Evolutionary conservation across 2,888 invertebrate species (phyloP), one percentile per base, ranked within the genome.

Genomic region (Melipona bicolor): DNA sequence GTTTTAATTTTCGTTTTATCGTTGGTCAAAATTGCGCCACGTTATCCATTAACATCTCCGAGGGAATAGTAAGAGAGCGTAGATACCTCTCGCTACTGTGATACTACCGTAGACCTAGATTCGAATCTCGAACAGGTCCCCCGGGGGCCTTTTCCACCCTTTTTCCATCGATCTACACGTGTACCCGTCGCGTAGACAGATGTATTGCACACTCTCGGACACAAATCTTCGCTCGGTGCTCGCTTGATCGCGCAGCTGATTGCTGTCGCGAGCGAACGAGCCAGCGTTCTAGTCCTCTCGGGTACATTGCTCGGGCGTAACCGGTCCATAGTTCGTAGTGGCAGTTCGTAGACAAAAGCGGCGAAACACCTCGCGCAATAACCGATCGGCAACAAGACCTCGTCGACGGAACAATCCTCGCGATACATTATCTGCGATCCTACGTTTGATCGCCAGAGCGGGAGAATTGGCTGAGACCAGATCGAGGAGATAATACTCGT

Each of bases 91-190:
- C 21, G 56, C n/a, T 27, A 24, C 54, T 11, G 32, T 36, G 72
- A 17, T 75, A 72, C 61, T 75, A 72, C 49, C 52, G 71, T 68
- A 83, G 76, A 83, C 82, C 76, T 74, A 83, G 82, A 81, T 83
- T 76, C 82, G 82, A 83, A 80, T 80, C 82, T 83, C 80, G 59
- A 68, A 61, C 82, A 81, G 67, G 68, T 77, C 76, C 80, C 80
- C 83, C 68, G 61, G 68, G 68, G 83, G 75, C 71, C 76, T 76
- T 83, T 80, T 76, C 81, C 54, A 71, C 68, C 67, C 83, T 81
- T 81, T 81, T 83, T 72, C 68, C 59, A 1, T 62, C 54, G 71
- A 49, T 36, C 4, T 71, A 81, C 81, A 76, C 82, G 81, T 76
- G 81, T 81, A 80, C 4, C 75, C 65, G 74, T 81, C 75, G 68